Percentiles rank a stretch among this genome's conserved stretches.
Evolutionary conservation across 2,113 vertebrate species (phyloP).

Genomic region (Tetrao urogallus): DNA sequence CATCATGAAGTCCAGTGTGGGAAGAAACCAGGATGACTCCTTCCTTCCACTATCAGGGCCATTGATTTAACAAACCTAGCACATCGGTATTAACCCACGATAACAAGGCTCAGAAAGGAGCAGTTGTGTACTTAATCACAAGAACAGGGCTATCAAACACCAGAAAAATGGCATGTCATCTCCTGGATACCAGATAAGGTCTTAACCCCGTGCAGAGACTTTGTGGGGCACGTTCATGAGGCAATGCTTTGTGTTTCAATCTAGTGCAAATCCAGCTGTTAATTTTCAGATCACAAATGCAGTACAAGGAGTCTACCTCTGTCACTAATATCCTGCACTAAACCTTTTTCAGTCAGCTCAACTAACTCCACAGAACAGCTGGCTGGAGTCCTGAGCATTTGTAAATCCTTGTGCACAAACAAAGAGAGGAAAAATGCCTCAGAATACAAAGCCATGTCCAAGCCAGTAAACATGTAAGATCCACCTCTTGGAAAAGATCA

Average conservation of each 20-base stretch:
- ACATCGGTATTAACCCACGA: neutral
- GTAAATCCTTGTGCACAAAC: neutral
- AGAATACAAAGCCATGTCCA: neutral
- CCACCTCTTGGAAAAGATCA: neutral
- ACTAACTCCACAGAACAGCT: neutral
- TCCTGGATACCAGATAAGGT: neutral
- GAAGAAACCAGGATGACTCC: neutral
- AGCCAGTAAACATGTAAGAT: constrained; percentile 13
- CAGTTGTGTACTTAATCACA: neutral
- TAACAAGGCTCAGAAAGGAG: neutral
- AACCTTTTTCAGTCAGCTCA: neutral
- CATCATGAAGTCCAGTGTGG: neutral
- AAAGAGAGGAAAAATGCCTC: neutral
- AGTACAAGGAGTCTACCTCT: neutral
- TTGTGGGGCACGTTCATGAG: neutral
- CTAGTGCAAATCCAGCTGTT: neutral
- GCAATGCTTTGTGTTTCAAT: neutral
- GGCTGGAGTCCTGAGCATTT: neutral
- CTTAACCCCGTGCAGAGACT: neutral
- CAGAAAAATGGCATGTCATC: neutral
- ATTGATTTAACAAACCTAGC: neutral
- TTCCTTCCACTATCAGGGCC: neutral
- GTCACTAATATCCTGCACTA: neutral
- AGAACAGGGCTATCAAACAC: neutral
- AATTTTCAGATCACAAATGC: neutral